Percentiles rank a stretch among this genome's conserved stretches.
Evolutionary conservation across 2,113 vertebrate species (phyloP).

Genomic region (Paradoxurus hermaphroditus): DNA sequence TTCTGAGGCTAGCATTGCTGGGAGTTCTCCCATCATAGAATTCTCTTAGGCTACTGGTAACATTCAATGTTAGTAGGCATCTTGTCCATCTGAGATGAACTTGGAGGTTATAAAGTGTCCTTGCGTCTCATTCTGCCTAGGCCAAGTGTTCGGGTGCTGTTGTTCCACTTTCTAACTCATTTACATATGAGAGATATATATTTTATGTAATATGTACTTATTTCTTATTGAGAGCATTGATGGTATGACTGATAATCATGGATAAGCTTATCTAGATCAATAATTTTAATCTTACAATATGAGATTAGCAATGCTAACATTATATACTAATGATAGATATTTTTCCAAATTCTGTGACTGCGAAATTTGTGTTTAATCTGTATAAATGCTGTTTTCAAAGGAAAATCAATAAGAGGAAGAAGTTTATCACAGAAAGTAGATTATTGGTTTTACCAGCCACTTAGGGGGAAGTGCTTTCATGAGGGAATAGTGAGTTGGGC

Average conservation of each 20-base stretch:
- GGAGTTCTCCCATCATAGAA: background rate
- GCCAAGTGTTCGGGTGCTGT: background rate
- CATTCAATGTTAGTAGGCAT: background rate
- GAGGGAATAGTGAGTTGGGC: background rate
- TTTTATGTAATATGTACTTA: background rate
- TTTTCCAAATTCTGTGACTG: background rate
- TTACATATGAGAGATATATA: background rate
- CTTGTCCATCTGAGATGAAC: background rate
- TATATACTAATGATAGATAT: background rate
- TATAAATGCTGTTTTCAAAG: background rate
- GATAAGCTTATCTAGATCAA: background rate
- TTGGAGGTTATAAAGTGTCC: background rate
- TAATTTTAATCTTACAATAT: background rate
- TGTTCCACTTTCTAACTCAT: background rate
- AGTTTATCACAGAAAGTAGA: background rate
- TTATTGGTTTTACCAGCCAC: background rate
- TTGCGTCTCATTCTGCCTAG: background rate
- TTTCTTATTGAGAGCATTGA: background rate
- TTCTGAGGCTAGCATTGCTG: background rate
- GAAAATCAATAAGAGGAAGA: background rate
- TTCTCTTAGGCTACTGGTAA: background rate
- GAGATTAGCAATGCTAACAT: background rate
- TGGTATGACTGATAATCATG: background rate
- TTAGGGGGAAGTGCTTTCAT: background rate
- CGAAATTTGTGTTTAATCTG: slow-evolving; percentile 23